These are phyloP conservation scores for Oligia fasciuncula DNA, from an alignment of 2,888 invertebrate genomes.

Conservation along the genomic window DNA sequence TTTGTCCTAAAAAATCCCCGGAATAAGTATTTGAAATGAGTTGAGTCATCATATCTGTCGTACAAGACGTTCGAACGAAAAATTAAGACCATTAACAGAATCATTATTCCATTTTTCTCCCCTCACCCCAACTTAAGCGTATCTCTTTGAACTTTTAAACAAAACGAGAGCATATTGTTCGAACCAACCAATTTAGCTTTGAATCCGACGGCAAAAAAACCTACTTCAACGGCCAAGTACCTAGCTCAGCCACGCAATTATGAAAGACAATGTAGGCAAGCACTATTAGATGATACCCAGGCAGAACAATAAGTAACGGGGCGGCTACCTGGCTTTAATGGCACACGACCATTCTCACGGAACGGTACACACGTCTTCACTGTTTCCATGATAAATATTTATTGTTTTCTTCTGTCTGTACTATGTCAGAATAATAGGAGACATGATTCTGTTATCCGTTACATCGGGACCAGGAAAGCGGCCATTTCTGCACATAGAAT, in stretches of 20 bases:
- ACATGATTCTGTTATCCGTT: slow-evolving; percentile 35
- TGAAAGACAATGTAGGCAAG: slow-evolving; percentile 58
- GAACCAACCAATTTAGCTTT: slow-evolving; percentile 17
- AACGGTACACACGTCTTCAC: slow-evolving; percentile 81
- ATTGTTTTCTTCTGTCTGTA: slow-evolving; percentile 62
- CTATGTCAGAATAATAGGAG: slow-evolving; percentile 52
- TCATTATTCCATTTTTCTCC: slow-evolving; percentile 4
- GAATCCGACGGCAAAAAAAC: slow-evolving; percentile 22
- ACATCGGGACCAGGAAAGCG: slow-evolving; percentile 24
- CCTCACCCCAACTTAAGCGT: not conserved
- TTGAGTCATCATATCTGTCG: not conserved
- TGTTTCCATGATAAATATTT: slow-evolving; percentile 74
- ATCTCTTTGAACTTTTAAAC: slow-evolving; percentile 20
- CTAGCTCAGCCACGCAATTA: slow-evolving; percentile 51
- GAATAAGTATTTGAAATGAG: not conserved
- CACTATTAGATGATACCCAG: slow-evolving; percentile 63
- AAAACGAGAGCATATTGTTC: slow-evolving; percentile 14
- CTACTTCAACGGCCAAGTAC: slow-evolving; percentile 35
- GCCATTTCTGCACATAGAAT: slow-evolving; percentile 24
- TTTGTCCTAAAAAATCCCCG: not conserved
- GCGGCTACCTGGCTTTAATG: slow-evolving; percentile 74
- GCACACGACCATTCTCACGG: slow-evolving; percentile 81
- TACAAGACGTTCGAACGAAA: not conserved
- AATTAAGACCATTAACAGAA: slow-evolving; percentile 3
- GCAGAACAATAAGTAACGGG: slow-evolving; percentile 76